Evolutionary conservation across 2,113 vertebrate species (phyloP), one percentile per base, ranked within the genome.

Genomic region (Misgurnus anguillicaudatus): DNA sequence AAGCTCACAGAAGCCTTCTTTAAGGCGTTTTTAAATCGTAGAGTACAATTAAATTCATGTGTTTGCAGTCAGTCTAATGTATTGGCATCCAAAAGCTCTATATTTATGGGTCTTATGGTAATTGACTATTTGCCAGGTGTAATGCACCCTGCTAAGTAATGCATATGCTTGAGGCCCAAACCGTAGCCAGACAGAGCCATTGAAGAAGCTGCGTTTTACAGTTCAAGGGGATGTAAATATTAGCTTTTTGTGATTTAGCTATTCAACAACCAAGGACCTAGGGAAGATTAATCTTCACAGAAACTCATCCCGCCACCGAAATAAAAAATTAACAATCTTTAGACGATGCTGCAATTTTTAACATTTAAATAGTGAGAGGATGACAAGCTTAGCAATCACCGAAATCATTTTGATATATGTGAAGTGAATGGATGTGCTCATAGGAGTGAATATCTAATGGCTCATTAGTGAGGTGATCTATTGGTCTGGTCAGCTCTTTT

Each of bases 31-130:
- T 82, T 86, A 63, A 82, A 85, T 87, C 87, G 81, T 87, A 85
- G 83, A 86, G 80, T 83, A 85, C 86, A 89, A 83, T 91, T 88
- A 84, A 91, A 89, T 90, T 87, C 90, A 90, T 89, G 84, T 77
- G 83, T 89, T 87, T 86, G 24, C 24, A 31, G 24, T 85, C 89
- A 77, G 73, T 67, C 65, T 83, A 90, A 91, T 89, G 87, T 89
- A 89, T 89, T 85, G 87, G 83, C 74, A 80, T 89, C 89, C 83
- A 80, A 88, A 90, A 86, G 80, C 84, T 82, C 87, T 85, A 88
- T 91, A 86, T 90, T 89, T 82, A 89, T 83, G 71, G 85, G 83
- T 71, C 76, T 89, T 88, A 83, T 73, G 86, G 79, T 84, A 86
- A 90, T 90, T 87, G 86, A 89, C 84, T 84, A 79, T 87, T 89